Base-by-base conservation (phyloP, 2,888 invertebrate species). In the Siphlonurus alternatus region DNA sequence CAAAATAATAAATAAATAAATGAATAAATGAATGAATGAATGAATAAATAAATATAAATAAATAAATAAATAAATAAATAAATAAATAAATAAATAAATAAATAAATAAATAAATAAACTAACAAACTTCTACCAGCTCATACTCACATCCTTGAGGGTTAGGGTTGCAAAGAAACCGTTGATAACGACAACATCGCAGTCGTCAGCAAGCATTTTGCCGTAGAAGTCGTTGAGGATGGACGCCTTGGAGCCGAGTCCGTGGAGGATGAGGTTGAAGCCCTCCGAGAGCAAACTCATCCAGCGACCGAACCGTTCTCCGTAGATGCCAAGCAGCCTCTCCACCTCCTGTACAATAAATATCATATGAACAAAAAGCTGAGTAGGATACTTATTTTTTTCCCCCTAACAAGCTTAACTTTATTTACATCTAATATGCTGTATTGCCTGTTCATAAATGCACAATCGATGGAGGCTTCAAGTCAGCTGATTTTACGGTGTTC, bases 151-250 rank as follows among this genome's bases (percentile, higher is more conserved):
- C 78, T 92, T 93, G 0, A 93, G 77, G 0, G 90, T 88, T 61
- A 95, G 77, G 76, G 91, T 90, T 1, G 95, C 95, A 73, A 94
- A 94, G 76, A 89, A 95, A 1, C 96, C 96, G 76, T 96, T 93
- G 1, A 96, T 78, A 23, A 93, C 87, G 61, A 96, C 74, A 64
- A 89, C 88, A 0, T 88, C 85, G 70, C 81, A 79, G 25, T 85
- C 76, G n/a, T 56, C 70, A 18, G 87, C 74, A 23, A 80, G 75
- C 66, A 83, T 77, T 20, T 76, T 76, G n/a, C n/a, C n/a, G 71
- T 88, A 86, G 74, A 96, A 95, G 66, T 84, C 78, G 67, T 88
- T 83, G 38, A 97, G 75, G 23, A 97, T 76, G 25, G 80, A 77
- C 54, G 86, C 80, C 74, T 97, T 97, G 0, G 96, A 96, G 0